Evolutionary conservation across 2,797 vertebrate species (phyloP).

Genomic region (Odontamblyopus rebecca): DNA sequence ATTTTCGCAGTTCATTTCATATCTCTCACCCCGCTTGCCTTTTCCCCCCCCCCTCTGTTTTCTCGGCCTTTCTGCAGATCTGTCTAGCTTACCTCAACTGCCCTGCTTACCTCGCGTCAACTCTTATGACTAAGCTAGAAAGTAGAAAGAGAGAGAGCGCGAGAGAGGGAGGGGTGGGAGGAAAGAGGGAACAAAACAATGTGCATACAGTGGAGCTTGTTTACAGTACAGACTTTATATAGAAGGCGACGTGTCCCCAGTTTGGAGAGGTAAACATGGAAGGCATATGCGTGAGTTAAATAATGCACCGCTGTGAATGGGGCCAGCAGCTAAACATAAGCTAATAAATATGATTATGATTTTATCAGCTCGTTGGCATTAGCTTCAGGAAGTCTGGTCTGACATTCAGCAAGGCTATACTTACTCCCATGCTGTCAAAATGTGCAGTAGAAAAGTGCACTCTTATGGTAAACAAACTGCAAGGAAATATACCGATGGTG

Average conservation of each 20-base stretch:
- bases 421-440: not conserved
- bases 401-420: constrained; percentile 5
- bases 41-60: constrained; percentile 25
- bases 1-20: constrained; percentile 46
- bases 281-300: constrained; percentile 5
- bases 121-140: constrained; percentile 26
- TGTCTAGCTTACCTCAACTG: constrained; percentile 43
- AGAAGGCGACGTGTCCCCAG: constrained; percentile 4
- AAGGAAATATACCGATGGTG: not conserved
- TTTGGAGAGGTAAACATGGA: not conserved
- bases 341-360: constrained; percentile 15
- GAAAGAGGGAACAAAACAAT: not conserved
- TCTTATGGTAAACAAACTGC: not conserved
- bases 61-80: constrained; percentile 18
- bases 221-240: constrained; percentile 9
- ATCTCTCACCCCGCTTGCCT: constrained; percentile 52
- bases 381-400: constrained; percentile 3
- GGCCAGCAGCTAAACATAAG: constrained; percentile 8
- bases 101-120: constrained; percentile 46
- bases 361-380: constrained; percentile 10
- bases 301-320: constrained; percentile 5
- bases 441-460: not conserved
- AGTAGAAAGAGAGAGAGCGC: not conserved
- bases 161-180: not conserved
- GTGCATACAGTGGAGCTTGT: constrained; percentile 8